Evolutionary conservation across 2,113 vertebrate species (phyloP), one percentile per base, ranked within the genome.

Genomic region (Bubo blakistoni): DNA sequence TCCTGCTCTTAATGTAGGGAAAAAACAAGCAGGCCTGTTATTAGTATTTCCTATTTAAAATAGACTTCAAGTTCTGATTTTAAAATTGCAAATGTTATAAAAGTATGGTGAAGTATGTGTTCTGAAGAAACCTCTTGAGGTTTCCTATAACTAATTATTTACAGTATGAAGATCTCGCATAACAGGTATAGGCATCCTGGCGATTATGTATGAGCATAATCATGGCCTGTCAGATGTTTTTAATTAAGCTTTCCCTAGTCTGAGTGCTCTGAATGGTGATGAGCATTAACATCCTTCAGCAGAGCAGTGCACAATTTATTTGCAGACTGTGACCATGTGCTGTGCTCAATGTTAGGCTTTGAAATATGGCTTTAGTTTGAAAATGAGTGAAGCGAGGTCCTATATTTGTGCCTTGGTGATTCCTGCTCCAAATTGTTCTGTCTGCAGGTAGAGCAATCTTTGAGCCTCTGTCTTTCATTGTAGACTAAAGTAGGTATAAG

Each of bases 21-120:
- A 90, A 74, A 95, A 90, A 21, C 46, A 95, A 74, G 84, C 74
- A 85, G 89, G 42, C 46, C 89, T 96, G 81, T 96, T 91, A 96
- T 97, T 97, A 95, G 55, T 70, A 90, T 94, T 96, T 95, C 89
- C 95, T 94, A 91, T 95, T 96, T 96, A 95, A 96, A 97, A 96
- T 67, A 83, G 78, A 58, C 85, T 80, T 90, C 89, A 95, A 26
- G 94, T 97, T 83, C 67, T 59, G 42, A 83, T 87, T 89, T 84
- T 54, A 79, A 83, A 93, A 47, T 70, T 74, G 81, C 86, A 87
- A 96, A 95, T 92, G 72, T 22, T 44, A 13, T 81, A 95, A 89
- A 95, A 73, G 93, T 73, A 55, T 36, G 44, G 78, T 30, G 52
- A 84, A 96, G 62, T 61, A 74, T 84, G 71, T 80, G 86, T 93